Evolutionary conservation across 1,140 invertebrate genomes (phyloP).

Genomic region (Helicoverpa zea): DNA sequence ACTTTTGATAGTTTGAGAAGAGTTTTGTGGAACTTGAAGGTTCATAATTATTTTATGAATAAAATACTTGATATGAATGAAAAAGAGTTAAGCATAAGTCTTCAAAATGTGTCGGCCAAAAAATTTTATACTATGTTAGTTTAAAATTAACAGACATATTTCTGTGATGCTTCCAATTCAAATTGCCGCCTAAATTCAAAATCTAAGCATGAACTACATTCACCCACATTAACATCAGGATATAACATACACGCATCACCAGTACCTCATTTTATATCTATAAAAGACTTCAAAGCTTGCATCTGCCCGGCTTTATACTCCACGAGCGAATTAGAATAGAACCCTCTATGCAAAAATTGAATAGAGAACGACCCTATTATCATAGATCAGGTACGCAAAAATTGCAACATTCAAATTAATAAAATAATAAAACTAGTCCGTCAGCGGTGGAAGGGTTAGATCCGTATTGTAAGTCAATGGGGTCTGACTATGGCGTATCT

Average conservation of each 20-base stretch:
- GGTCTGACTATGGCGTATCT: conserved; percentile 44
- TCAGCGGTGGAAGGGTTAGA: conserved; percentile 74
- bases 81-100: no score
- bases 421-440: conserved; percentile 82
- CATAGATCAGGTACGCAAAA: conserved; percentile 82
- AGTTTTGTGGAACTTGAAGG: background rate
- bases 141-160: background rate
- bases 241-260: background rate
- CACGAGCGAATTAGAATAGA: conserved; percentile 72
- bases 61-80: no score
- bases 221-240: background rate
- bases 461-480: conserved; percentile 63
- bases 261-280: conserved; percentile 23
- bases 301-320: conserved; percentile 74
- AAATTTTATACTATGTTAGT: no score
- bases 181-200: background rate
- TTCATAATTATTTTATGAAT: no score
- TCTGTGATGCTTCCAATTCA: background rate
- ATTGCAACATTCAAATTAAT: conserved; percentile 86
- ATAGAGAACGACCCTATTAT: conserved; percentile 76
- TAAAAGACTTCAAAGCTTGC: conserved; percentile 53
- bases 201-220: background rate
- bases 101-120: no score
- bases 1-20: background rate
- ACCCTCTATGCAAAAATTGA: conserved; percentile 82